phyloP scores from a whole-genome alignment of 2,797 vertebrate species.

The Coluber constrictor region DNA sequence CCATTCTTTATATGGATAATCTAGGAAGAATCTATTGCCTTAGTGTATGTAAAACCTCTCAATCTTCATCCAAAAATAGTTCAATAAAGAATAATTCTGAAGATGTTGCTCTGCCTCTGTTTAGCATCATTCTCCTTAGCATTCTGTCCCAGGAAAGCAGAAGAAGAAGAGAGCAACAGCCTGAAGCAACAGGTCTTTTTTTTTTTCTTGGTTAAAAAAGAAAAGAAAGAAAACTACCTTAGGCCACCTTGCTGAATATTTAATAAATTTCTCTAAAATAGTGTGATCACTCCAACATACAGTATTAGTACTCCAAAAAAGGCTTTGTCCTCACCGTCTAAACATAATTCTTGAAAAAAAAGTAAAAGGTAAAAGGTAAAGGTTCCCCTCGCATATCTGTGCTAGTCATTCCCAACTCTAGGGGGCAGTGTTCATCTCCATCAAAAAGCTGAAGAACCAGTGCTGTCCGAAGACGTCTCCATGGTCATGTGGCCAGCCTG shows the following conservation, averaged over 20 bases:
- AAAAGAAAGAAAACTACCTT: not conserved
- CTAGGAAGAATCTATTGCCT: not conserved
- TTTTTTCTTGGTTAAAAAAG: not conserved
- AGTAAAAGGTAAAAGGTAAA: too few relatives aligned
- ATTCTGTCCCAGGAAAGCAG: not conserved
- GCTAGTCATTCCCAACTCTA: too few relatives aligned
- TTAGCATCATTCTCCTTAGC: not conserved
- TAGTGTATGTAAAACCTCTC: not conserved
- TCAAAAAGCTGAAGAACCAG: too few relatives aligned
- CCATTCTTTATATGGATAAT: not conserved
- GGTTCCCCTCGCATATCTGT: too few relatives aligned
- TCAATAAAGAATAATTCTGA: not conserved
- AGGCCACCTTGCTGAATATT: not conserved
- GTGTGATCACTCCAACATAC: not conserved
- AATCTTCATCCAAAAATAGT: not conserved
- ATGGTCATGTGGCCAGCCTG: too few relatives aligned
- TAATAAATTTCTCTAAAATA: not conserved
- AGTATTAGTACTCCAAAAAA: not conserved
- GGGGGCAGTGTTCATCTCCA: too few relatives aligned
- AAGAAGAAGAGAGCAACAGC: not conserved
- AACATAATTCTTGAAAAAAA: not conserved
- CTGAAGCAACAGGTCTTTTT: not conserved
- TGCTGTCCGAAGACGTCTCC: too few relatives aligned
- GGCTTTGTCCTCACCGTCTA: not conserved
- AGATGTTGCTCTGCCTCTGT: not conserved